Base-by-base conservation (phyloP, 2,797 vertebrate species). In the Distichodus sexfasciatus region DNA sequence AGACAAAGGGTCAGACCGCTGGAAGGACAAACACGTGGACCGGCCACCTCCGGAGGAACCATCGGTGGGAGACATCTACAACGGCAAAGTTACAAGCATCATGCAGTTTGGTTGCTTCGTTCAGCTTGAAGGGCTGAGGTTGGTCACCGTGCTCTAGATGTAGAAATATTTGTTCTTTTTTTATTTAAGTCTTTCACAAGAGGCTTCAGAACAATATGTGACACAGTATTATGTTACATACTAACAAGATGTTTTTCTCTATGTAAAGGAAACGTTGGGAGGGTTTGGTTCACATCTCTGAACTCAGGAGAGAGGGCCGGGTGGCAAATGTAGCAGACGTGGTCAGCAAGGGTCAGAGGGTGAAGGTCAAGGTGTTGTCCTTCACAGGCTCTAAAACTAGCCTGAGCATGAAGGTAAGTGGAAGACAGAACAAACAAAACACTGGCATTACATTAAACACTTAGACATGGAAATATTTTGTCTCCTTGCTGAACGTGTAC, bases 41-140 rank as follows among this genome's bases (percentile, higher is more conserved):
- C 94, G 96, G 0, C 97, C 97, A 0, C 97, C 96, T 0, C 94
- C 96, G 0, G 97, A 99, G 76, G 97, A 99, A 63, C 97, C 97
- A 0, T 92, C 94, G 23, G 94, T 98, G 0, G 97, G 96, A 0
- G 97, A 98, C 82, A 97, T 99, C 69, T 99, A 98, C 82, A 98
- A 95, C 0, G 97, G 97, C 81, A 99, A 99, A 81, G 92, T 99
- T 68, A 98, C 97, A 14, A 99, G 97, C 71, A 98, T 99, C 73
- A 98, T 99, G 97, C 97, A 98, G 77, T 99, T 99, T 66, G 97
- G 97, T 0, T 99, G 97, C 83, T 99, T 99, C 46, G 97, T 99
- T 62, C 97, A 99, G 79, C 90, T 99, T 58, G 97, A 99, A 76
- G 97, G 97, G 4, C 83, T 99, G 0, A 92, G 97, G 97, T 99